Conservation (phyloP, 1,140 invertebrate genomes). For the Orius insidiosus region DNA sequence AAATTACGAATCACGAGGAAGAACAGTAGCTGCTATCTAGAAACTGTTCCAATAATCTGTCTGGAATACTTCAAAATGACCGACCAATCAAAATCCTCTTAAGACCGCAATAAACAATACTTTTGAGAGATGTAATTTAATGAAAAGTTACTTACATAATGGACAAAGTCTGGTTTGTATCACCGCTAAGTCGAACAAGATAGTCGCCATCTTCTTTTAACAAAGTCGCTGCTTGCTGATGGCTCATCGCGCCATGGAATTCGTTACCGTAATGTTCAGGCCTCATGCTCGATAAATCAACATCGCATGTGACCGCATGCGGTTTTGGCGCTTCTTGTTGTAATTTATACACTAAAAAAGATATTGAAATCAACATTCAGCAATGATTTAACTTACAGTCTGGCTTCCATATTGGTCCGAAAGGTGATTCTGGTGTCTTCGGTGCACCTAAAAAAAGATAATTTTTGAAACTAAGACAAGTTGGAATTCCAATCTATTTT, state of each 20-base stretch:
- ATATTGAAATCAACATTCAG: background rate
- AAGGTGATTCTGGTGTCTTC: slow-evolving; percentile 15
- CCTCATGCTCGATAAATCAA: slow-evolving; percentile 27
- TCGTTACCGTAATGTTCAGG: slow-evolving; percentile 46
- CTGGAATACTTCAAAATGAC: too few species aligned
- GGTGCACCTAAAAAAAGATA: slow-evolving; percentile 9
- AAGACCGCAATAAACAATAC: background rate
- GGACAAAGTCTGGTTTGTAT: slow-evolving; percentile 49
- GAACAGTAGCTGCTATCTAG: too few species aligned
- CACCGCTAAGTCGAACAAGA: slow-evolving; percentile 60
- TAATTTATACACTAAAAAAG: slow-evolving; percentile 53
- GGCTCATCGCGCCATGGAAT: slow-evolving; percentile 59
- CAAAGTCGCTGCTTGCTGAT: slow-evolving; percentile 49
- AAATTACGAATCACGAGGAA: too few species aligned
- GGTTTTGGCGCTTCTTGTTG: slow-evolving; percentile 71
- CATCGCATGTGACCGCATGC: slow-evolving; percentile 41
- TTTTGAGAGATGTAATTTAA: slow-evolving; percentile 1
- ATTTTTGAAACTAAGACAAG: background rate
- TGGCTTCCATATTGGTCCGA: slow-evolving; percentile 28
- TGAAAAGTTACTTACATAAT: slow-evolving; percentile 39
- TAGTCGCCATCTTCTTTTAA: slow-evolving; percentile 61
- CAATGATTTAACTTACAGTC: slow-evolving; percentile 26
- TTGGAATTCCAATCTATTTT: too few species aligned
- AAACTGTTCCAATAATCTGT: too few species aligned
- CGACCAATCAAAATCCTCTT: too few species aligned